Conservation (phyloP, 2,888 invertebrate genomes). For the Timandra comae region DNA sequence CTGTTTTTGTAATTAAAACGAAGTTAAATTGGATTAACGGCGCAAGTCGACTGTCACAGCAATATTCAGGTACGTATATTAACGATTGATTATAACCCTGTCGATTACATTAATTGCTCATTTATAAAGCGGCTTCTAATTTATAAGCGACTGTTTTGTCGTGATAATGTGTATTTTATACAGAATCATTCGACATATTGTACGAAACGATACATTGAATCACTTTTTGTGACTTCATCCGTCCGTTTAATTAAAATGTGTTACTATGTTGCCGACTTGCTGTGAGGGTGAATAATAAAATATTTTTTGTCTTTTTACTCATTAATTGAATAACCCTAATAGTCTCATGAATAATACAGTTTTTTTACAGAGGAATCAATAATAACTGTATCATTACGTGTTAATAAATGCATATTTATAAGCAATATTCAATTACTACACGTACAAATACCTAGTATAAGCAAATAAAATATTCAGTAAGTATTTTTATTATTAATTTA, state of each 20-base stretch:
- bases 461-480: too few species aligned
- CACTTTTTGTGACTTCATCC: conserved; percentile 1
- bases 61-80: too few species aligned
- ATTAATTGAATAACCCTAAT: conserved; percentile 1
- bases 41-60: too few species aligned
- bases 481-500: too few species aligned
- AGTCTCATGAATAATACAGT: not conserved
- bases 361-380: not conserved
- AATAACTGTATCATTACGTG: not conserved
- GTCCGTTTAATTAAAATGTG: conserved; percentile 6
- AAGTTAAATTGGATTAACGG: too few species aligned
- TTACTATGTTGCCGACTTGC: conserved; percentile 4
- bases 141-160: not conserved
- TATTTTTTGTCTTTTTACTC: not conserved
- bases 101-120: conserved; percentile 1
- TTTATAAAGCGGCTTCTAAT: not conserved
- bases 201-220: not conserved
- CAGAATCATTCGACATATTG: not conserved
- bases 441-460: too few species aligned
- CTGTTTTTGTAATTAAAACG: too few species aligned
- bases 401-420: too few species aligned
- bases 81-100: too few species aligned
- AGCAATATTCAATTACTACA: too few species aligned
- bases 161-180: conserved; percentile 1
- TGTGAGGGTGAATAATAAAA: conserved; percentile 1